Conservation (phyloP, 2,888 invertebrate species). For the Tolmerus cingulatus region DNA sequence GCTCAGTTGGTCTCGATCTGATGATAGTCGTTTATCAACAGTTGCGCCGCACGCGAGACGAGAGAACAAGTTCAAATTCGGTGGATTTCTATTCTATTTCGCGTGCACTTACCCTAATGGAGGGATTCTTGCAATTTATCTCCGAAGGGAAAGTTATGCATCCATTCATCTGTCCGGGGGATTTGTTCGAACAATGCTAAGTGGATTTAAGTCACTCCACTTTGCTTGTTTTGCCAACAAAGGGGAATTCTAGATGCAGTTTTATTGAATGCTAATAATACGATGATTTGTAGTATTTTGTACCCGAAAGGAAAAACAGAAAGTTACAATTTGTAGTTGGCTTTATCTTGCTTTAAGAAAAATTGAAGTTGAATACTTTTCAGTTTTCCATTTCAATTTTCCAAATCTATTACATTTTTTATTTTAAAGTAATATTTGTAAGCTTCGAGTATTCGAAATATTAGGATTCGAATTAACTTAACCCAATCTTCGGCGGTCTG, state of each 20-base stretch:
- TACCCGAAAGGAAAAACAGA: too few relatives aligned
- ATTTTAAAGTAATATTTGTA: too few relatives aligned
- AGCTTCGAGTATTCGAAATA: too few relatives aligned
- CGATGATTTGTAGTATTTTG: too few relatives aligned
- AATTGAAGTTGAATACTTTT: too few relatives aligned
- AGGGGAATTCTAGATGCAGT: not conserved
- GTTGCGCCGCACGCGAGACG: not conserved
- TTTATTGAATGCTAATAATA: not conserved
- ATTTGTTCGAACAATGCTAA: not conserved
- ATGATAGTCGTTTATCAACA: conserved; percentile 27
- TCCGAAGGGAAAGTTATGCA: not conserved
- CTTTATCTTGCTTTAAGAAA: too few relatives aligned
- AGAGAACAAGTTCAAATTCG: not conserved
- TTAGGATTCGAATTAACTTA: too few relatives aligned
- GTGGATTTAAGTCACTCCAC: not conserved
- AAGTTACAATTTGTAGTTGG: too few relatives aligned
- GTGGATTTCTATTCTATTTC: not conserved
- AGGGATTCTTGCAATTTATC: conserved; percentile 2
- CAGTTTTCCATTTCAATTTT: too few relatives aligned
- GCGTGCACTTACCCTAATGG: conserved; percentile 18
- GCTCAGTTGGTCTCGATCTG: not conserved
- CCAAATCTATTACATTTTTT: too few relatives aligned
- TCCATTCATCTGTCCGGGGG: not conserved
- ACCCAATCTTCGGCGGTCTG: too few relatives aligned
- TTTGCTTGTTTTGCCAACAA: not conserved